A percentile compares a stretch with the other conserved stretches of the same genome.
These are phyloP conservation scores for Nematostella vectensis DNA, from an alignment of 92 coral and sea anemone species.

Conservation along the genomic window DNA sequence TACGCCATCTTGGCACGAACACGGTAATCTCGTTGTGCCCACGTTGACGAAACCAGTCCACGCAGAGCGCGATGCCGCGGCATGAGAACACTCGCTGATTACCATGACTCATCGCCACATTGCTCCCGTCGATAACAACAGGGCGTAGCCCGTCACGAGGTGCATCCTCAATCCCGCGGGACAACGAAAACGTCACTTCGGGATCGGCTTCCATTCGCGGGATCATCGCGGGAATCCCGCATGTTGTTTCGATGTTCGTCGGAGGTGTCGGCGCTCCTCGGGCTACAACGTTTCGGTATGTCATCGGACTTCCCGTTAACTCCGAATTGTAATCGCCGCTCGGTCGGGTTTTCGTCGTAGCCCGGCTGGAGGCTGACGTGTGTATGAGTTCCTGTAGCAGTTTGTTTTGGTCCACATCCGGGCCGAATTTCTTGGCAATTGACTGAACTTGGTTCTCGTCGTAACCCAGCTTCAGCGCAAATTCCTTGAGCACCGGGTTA, in stretches of 20 bases:
- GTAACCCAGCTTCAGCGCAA: constrained; percentile 83
- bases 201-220: constrained; percentile 3
- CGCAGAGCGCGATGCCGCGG: constrained; percentile 80
- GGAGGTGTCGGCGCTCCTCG: constrained; percentile 24
- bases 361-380: constrained; percentile 36
- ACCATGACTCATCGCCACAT: constrained; percentile 97
- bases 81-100: constrained; percentile 79
- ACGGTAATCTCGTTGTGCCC: constrained; percentile 89
- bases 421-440: constrained; percentile 76
- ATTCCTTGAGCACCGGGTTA: constrained; percentile 51
- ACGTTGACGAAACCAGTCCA: constrained; percentile 59
- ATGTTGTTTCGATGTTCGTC: neutral
- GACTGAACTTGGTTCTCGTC: constrained; percentile 53
- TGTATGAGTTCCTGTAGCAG: constrained; percentile 72
- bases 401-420: constrained; percentile 59
- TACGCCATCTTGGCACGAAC: constrained; percentile 85
- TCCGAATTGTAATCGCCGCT: neutral
- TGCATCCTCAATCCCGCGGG: neutral
- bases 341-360: constrained; percentile 11
- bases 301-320: neutral
- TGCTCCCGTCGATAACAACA: constrained; percentile 93
- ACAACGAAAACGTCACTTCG: neutral
- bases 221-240: constrained; percentile 1
- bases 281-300: constrained; percentile 16
- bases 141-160: constrained; percentile 42